phyloP scores from a whole-genome alignment of 2,113 vertebrate genomes.

The Dunckerocampus dactyliophorus region DNA sequence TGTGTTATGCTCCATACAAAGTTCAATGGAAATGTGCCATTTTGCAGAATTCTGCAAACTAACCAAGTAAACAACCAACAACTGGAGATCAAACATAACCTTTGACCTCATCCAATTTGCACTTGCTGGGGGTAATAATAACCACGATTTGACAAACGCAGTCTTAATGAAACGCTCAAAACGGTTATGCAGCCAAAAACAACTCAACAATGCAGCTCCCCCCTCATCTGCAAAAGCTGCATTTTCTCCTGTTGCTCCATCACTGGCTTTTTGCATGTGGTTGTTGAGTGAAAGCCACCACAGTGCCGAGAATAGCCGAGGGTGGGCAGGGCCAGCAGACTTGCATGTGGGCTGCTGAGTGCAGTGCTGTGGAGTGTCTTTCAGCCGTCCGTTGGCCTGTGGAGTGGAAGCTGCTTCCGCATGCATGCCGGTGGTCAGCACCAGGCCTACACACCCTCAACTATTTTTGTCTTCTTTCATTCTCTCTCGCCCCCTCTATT shows the following conservation, averaged over 20 bases:
- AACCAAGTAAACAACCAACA: neutral
- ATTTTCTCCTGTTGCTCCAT: conserved; percentile 46
- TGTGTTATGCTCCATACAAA: neutral
- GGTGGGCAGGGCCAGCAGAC: conserved; percentile 58
- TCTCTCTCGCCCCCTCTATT: conserved; percentile 28
- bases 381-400: conserved; percentile 56
- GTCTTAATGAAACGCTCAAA: neutral
- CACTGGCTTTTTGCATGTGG: conserved; percentile 44
- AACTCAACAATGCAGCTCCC: conserved; percentile 42
- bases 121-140: no score
- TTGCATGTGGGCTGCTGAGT: conserved; percentile 67
- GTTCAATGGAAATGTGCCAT: neutral
- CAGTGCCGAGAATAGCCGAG: conserved; percentile 65
- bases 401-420: conserved; percentile 70
- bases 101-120: no score
- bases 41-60: neutral
- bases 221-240: conserved; percentile 19
- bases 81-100: conserved; percentile 1
- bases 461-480: conserved; percentile 67
- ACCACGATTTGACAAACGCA: no score
- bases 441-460: conserved; percentile 71
- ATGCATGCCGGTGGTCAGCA: conserved; percentile 75
- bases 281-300: conserved; percentile 56
- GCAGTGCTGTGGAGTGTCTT: conserved; percentile 53
- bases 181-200: conserved; percentile 11